Conservation (phyloP, 1,140 invertebrate genomes). For the Caenorhabditis brenneri region DNA sequence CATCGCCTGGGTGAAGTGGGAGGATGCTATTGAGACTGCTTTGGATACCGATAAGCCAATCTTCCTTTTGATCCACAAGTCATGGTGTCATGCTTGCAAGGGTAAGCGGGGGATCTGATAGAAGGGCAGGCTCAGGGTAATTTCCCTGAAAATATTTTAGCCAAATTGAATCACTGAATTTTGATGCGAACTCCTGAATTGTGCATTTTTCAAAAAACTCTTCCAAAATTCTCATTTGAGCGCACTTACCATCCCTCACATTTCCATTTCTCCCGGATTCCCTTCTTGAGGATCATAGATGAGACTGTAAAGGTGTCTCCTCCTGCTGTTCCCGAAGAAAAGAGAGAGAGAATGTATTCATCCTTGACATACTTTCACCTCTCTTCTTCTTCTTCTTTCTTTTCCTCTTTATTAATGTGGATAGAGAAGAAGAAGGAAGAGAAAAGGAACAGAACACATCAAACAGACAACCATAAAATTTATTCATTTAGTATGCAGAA, state of each 20-base stretch:
- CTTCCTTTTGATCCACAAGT: slow-evolving; percentile 69
- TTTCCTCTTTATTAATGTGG: not conserved
- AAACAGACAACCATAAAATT: too few species aligned
- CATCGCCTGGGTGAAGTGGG: slow-evolving; percentile 70
- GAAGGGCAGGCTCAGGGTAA: too few species aligned
- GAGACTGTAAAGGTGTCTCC: not conserved
- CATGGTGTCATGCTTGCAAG: slow-evolving; percentile 71
- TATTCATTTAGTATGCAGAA: too few species aligned
- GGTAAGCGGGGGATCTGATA: slow-evolving; percentile 46
- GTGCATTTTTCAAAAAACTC: not conserved
- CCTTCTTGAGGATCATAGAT: not conserved
- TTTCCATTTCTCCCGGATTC: too few species aligned
- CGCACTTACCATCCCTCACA: not conserved
- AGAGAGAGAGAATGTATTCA: slow-evolving; percentile 13
- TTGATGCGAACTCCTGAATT: not conserved
- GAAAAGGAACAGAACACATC: not conserved
- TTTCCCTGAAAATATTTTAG: too few species aligned
- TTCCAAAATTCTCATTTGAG: not conserved
- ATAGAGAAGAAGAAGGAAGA: not conserved
- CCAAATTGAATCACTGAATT: not conserved
- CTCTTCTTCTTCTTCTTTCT: too few species aligned
- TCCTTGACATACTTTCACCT: slow-evolving; percentile 21
- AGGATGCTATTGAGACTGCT: slow-evolving; percentile 68
- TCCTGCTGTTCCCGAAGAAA: not conserved
- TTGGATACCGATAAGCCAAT: slow-evolving; percentile 69